Evolutionary conservation across 2,888 invertebrate genomes (phyloP).

Genomic region (Harmothoe impar): DNA sequence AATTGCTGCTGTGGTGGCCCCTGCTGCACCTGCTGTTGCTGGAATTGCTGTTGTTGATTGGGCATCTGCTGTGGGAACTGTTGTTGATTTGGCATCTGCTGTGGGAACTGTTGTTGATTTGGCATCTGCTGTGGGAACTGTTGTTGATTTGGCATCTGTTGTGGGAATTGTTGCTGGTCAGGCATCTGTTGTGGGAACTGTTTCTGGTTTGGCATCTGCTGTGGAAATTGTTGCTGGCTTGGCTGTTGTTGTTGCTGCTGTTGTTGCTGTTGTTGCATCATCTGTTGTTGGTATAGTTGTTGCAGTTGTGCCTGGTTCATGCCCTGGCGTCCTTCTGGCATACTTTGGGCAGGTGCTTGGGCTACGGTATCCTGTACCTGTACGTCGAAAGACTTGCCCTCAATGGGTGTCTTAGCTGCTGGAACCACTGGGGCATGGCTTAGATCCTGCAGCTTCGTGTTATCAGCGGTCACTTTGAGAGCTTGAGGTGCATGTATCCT

Average conservation of each 20-base stretch:
- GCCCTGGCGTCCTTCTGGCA: not conserved
- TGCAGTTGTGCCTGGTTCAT: not conserved
- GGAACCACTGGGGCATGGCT: not conserved
- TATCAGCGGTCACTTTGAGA: not conserved
- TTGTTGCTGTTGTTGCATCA: not conserved
- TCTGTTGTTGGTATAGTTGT: not conserved
- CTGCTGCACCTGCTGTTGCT: not conserved
- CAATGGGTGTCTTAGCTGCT: not conserved
- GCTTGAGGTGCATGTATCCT: too few relatives aligned
- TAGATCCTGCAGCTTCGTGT: not conserved
- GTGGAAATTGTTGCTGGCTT: not conserved
- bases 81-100: not conserved
- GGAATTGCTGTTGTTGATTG: not conserved
- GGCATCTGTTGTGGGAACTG: not conserved
- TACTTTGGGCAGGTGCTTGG: not conserved
- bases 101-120: not conserved
- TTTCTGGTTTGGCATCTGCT: not conserved
- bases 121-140: not conserved
- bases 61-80: not conserved
- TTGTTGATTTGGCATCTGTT: not conserved
- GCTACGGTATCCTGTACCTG: not conserved
- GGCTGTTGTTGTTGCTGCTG: not conserved
- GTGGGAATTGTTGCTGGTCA: not conserved
- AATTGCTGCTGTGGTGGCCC: not conserved
- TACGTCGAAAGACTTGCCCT: not conserved